These are phyloP conservation scores for Babylonia areolata DNA, from an alignment of 1,140 invertebrate genomes.

Conservation along the genomic window DNA sequence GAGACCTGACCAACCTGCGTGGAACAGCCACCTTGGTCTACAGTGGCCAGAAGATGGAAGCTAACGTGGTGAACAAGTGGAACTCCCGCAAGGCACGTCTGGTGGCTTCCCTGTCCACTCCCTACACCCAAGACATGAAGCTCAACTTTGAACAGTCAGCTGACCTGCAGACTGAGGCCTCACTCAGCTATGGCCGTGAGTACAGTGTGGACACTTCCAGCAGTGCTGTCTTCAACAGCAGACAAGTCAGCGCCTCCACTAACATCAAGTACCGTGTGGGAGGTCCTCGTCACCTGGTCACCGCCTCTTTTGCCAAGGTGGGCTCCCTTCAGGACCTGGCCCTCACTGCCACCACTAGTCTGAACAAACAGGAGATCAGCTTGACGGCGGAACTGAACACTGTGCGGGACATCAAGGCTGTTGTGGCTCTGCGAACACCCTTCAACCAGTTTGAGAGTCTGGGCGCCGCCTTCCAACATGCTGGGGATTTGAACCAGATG, in stretches of 20 bases:
- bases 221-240: background rate
- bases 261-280: slow-evolving; percentile 35
- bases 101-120: slow-evolving; percentile 13
- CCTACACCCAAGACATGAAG: slow-evolving; percentile 31
- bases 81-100: slow-evolving; percentile 12
- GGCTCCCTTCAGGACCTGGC: slow-evolving; percentile 31
- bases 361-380: slow-evolving; percentile 35
- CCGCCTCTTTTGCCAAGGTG: slow-evolving; percentile 15
- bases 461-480: slow-evolving; percentile 17
- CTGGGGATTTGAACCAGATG: slow-evolving; percentile 23
- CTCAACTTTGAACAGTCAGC: slow-evolving; percentile 30
- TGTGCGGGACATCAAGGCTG: slow-evolving; percentile 18
- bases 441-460: slow-evolving; percentile 22
- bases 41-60: slow-evolving; percentile 30
- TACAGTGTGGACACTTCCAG: slow-evolving; percentile 29
- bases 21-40: slow-evolving; percentile 6
- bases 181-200: slow-evolving; percentile 10
- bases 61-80: slow-evolving; percentile 21
- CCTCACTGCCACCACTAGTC: background rate
- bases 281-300: background rate
- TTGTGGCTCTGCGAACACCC: slow-evolving; percentile 16
- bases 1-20: slow-evolving; percentile 26
- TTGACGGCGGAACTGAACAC: slow-evolving; percentile 15
- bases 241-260: background rate
- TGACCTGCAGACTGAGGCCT: slow-evolving; percentile 15